Conservation (phyloP, 2,888 invertebrate genomes). For the Parochlus steinenii region DNA sequence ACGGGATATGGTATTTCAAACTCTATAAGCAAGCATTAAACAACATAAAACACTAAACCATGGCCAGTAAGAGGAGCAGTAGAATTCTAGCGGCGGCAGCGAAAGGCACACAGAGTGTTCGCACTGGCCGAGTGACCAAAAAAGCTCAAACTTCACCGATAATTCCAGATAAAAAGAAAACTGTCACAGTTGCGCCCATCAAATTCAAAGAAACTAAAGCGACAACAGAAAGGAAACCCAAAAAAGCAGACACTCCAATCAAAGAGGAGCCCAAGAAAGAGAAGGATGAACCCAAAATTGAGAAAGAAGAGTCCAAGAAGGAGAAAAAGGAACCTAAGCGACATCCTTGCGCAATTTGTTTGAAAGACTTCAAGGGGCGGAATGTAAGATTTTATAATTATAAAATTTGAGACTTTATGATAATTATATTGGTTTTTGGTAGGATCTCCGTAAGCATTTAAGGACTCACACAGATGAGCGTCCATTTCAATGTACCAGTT, state of each 20-base stretch:
- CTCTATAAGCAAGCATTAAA: too few species aligned
- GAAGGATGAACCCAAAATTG: background rate
- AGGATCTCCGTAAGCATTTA: slow-evolving; percentile 50
- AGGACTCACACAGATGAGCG: slow-evolving; percentile 46
- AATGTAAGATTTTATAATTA: too few species aligned
- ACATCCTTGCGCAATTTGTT: slow-evolving; percentile 9
- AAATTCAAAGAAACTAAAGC: slow-evolving; percentile 11
- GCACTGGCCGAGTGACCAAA: slow-evolving; percentile 5
- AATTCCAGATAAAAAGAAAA: slow-evolving; percentile 2
- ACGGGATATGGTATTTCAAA: too few species aligned
- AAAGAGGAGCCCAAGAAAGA: background rate
- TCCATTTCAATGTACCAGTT: slow-evolving; percentile 43
- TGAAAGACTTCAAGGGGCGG: slow-evolving; percentile 10
- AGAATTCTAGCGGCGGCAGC: too few species aligned
- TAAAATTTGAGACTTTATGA: too few species aligned
- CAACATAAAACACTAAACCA: too few species aligned
- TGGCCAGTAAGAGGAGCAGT: too few species aligned
- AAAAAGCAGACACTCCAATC: background rate
- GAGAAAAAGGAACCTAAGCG: slow-evolving; percentile 4
- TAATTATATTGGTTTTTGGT: too few species aligned
- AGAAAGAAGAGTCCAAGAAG: background rate
- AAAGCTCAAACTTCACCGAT: slow-evolving; percentile 3
- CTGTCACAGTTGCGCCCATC: background rate
- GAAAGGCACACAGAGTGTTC: too few species aligned
- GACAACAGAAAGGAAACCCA: slow-evolving; percentile 9